Base-by-base conservation (phyloP, 2,797 vertebrate species). In the Chelmon rostratus region DNA sequence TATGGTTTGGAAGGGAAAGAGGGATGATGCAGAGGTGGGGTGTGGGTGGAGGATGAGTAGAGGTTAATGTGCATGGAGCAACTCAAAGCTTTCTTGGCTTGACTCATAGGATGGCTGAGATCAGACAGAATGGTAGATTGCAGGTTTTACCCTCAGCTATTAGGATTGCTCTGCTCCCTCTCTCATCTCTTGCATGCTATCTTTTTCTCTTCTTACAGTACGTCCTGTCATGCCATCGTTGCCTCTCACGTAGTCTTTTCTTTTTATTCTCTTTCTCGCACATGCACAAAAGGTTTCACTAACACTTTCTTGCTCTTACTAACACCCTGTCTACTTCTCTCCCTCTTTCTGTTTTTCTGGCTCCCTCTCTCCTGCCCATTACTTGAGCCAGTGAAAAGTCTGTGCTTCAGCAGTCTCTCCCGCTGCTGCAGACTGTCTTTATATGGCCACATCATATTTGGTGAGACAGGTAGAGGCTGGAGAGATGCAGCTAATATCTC, bases 51-150 rank as follows among this genome's bases (percentile, higher is more conserved):
- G 84, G 81, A 91, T 86, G 82, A 82, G 72, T 68, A 73, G 79
- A 90, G 88, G 85, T 89, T 92, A 93, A 92, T 88, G 84, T 88
- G 89, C 80, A 67, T 57, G 65, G 71, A 90, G 85, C 81, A 76
- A 85, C 88, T 91, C 86, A 86, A 86, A 92, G 90, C 88, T 89
- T 82, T 88, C 82, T 83, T 81, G 77, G 74, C 70, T 86, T 87
- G 80, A 94, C 81, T 92, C 79, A 77, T 69, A 78, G 73, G 83
- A 81, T 63, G 80, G 65, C 73, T 86, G 81, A 91, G 91, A 93
- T 91, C 91, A 92, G 81, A 92, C 84, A 84, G 89, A 93, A 91
- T 93, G 74, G 78, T 80, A 88, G 88, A 93, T 90, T 82, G 83
- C 85, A 90, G 85, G 89, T 92, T 91, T 88, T 72, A 89, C 75